Percentiles rank a stretch among this genome's conserved stretches.
Evolutionary conservation across 1,140 invertebrate species (phyloP).

Genomic region (Glomeris maerens): DNA sequence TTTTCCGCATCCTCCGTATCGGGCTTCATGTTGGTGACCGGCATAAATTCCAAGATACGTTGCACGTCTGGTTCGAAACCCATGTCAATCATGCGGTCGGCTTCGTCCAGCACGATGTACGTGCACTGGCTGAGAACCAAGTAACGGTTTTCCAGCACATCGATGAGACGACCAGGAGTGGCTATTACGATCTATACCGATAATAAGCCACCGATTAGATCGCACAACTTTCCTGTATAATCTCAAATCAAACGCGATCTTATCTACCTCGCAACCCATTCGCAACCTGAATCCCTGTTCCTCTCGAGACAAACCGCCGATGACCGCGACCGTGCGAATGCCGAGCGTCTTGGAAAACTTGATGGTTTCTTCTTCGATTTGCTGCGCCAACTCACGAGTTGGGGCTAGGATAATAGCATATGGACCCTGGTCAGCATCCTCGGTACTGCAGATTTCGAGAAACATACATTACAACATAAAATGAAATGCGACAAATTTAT

Average conservation of each 20-base stretch:
- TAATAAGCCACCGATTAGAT: conserved; percentile 1
- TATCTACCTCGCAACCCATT: conserved; percentile 61
- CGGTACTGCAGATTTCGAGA: conserved; percentile 34
- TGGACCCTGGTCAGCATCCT: conserved; percentile 82
- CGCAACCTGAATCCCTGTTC: conserved; percentile 94
- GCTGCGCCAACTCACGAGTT: conserved; percentile 96
- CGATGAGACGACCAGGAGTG: conserved; percentile 96
- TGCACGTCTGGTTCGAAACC: conserved; percentile 95
- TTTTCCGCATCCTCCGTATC: conserved; percentile 98
- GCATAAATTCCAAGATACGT: conserved; percentile 96
- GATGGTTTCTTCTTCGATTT: conserved; percentile 97
- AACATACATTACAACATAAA: neutral
- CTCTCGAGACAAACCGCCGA: conserved; percentile 92
- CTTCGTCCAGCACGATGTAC: conserved; percentile 53
- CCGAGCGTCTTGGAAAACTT: conserved; percentile 93
- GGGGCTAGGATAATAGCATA: conserved; percentile 98
- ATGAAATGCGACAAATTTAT: neutral
- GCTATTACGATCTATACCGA: conserved; percentile 84
- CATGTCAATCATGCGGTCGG: conserved; percentile 99
- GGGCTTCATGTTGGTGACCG: conserved; percentile 95
- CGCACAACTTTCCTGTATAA: neutral
- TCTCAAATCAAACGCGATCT: neutral
- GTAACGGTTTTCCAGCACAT: conserved; percentile 97
- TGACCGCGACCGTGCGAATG: conserved; percentile 92
- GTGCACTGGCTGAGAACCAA: conserved; percentile 87